Evolutionary conservation across 2,113 vertebrate species (phyloP).

Genomic region (Synodontis membranacea): DNA sequence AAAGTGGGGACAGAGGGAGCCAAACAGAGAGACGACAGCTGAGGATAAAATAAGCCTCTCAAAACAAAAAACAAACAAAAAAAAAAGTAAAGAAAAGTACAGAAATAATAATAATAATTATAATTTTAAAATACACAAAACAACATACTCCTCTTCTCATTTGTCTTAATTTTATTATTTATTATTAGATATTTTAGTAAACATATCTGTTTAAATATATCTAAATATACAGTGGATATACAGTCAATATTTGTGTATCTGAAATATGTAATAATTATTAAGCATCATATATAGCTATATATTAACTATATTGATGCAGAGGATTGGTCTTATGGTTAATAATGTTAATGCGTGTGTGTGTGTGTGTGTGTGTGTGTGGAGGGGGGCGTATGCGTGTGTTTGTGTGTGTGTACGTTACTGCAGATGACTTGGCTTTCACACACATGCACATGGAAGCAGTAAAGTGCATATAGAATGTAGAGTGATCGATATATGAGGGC

Average conservation of each 20-base stretch:
- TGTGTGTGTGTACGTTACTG: not conserved
- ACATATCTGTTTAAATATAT: no score
- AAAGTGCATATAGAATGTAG: not conserved
- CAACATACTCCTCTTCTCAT: no score
- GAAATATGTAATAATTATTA: no score
- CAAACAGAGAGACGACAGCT: not conserved
- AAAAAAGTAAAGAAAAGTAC: not conserved
- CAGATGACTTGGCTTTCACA: not conserved
- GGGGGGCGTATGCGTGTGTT: not conserved
- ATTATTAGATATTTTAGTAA: no score
- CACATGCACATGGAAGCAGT: not conserved
- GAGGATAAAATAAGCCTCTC: not conserved
- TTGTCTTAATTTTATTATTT: no score
- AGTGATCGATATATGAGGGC: not conserved
- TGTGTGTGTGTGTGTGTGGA: not conserved
- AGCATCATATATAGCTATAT: no score
- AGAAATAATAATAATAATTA: not conserved
- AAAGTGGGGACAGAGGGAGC: not conserved
- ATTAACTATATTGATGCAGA: no score
- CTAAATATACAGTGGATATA: no score
- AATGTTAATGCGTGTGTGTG: not conserved
- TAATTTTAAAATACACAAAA: not conserved
- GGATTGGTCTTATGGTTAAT: not conserved
- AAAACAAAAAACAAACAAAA: not conserved
- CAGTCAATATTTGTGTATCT: no score